Percentiles rank a stretch among this genome's conserved stretches.
Conservation (phyloP, 2,888 invertebrate genomes). For the Hypolimnas misippus region DNA sequence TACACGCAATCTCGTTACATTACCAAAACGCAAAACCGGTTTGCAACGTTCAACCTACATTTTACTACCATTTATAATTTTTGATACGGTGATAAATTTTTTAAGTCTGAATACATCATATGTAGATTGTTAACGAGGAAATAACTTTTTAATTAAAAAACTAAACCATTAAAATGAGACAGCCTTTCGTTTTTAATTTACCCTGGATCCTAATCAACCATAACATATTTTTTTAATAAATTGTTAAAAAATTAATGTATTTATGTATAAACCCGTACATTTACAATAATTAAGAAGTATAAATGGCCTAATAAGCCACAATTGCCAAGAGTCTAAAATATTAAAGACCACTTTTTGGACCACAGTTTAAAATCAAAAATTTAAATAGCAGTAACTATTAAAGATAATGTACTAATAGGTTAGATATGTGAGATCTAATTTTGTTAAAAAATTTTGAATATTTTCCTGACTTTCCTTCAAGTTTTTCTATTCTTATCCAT, state of each 20-base stretch:
- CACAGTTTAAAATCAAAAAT: conserved; percentile 17
- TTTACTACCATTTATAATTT: not conserved
- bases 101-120: not conserved
- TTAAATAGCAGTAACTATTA: not conserved
- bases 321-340: conserved; percentile 29
- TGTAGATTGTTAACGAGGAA: not conserved
- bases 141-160: conserved; percentile 5
- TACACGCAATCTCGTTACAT: conserved; percentile 18
- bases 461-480: not conserved
- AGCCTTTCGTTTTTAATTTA: conserved; percentile 13
- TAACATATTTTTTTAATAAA: conserved; percentile 15
- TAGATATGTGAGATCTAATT: not conserved
- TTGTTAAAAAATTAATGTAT: conserved; percentile 27
- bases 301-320: conserved; percentile 37
- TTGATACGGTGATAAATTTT: not conserved
- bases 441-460: no score
- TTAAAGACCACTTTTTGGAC: conserved; percentile 26
- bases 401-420: not conserved
- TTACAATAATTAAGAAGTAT: conserved; percentile 21
- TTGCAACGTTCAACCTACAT: conserved; percentile 4
- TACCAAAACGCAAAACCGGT: conserved; percentile 22
- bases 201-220: conserved; percentile 25
- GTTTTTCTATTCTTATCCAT: not conserved
- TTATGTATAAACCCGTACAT: conserved; percentile 32
- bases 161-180: conserved; percentile 9